Base-by-base conservation (phyloP, 2,888 invertebrate genomes). In the Linnaemya vulpina region DNA sequence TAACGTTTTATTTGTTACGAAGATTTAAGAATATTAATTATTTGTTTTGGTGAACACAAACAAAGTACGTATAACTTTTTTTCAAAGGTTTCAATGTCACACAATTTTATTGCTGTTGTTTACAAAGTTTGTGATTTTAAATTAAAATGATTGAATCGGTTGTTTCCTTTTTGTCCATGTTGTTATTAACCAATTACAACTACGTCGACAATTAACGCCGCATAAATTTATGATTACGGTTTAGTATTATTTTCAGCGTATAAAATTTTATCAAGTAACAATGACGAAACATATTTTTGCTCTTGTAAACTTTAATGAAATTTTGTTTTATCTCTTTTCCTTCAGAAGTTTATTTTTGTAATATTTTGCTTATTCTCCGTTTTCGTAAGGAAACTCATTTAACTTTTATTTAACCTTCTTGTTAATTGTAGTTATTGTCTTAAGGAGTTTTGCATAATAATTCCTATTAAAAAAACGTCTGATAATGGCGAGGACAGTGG, bases 291-390 rank as follows among this genome's bases (percentile, higher is more conserved):
- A 71, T 78, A 30, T 73, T 25, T 46, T 60, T 74, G 22, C 1
- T 68, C 38, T 58, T 83, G 60, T 49, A n/a, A 77, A 60, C 49
- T 63, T 65, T 82, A 81, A 85, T 81, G 70, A 65, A 84, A 77
- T 55, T 74, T 71, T 51, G 9, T 20, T 63, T 60, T 78, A n/a
- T 13, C 7, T 30, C 62, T 53, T 70, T 25, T 17, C 3, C 8
- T 62, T 30, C 49, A 13, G 7, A 15, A 7, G 11, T 35, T 22
- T 38, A 20, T 38, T 22, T 67, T n/a, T 43, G 1, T 4, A 20
- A n/a, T 20, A 25, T 25, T 46, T 30, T 30, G 9, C 3, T 49
- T 53, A n/a, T 8, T 25, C n/a, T 22, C 3, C 25, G 13, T 20
- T 60, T 38, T 43, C 20, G 9, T 13, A 25, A 55, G 2, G 3